Evolutionary conservation across 1,140 invertebrate species (phyloP), one percentile per base, ranked within the genome.

Genomic region (Homarus americanus): DNA sequence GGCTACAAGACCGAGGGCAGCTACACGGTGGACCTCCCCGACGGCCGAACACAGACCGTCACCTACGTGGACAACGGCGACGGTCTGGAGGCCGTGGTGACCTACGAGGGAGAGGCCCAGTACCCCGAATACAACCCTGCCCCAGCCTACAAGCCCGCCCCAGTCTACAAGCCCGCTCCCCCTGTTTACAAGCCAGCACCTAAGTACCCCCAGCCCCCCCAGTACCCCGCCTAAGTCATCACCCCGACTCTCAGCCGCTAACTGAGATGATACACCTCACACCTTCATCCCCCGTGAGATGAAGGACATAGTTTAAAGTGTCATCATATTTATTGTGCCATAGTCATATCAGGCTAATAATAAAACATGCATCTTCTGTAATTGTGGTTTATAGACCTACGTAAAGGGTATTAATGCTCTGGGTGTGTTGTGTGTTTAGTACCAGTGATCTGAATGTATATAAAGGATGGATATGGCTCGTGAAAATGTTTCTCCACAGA

Each of bases 21-120:
- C 72, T 76, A 76, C 83, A 53, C 41, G 38, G 83, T 86, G 83
- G 69, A 86, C 83, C 83, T 86, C 69, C 83, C 83, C 10, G 83
- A 86, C 83, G 83, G 83, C 72, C 83, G 83, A 38, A 86, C 20
- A 28, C 83, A 86, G 69, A 86, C 34, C 83, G 69, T 86, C 72
- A 75, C 20, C 28, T 86, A 86, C 41, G 83, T 53, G 40, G 83
- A 86, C 83, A 86, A 86, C 72, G 83, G 83, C 32, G 83, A 86
- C 40, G 83, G 83, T 75, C 72, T 86, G 83, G 83, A 73, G 83
- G 72, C 83, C 28, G 40, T 28, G 40, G 83, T 86, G 20, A 86
- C 83, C 41, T 86, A 86, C 44, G 83, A 86, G 32, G 83, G 83
- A 0, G 83, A 86, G 44, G 83, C 83, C 15, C 66, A 73, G 83